Evolutionary conservation across 2,888 invertebrate species (phyloP), one percentile per base, ranked within the genome.

Genomic region (Bombylius major): DNA sequence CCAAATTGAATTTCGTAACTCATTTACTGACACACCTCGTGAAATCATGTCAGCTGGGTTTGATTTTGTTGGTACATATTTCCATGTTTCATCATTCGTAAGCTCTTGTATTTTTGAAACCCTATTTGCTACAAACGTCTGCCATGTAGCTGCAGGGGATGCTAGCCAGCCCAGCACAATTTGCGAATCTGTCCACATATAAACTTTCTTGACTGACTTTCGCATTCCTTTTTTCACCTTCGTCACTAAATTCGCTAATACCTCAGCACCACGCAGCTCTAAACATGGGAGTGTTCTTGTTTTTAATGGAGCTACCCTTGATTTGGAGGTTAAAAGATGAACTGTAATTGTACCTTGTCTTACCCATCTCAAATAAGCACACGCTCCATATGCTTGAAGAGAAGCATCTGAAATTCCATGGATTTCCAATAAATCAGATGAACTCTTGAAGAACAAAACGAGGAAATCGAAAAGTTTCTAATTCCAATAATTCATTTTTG

Each of bases 241-340:
- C 5, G 45, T 39, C 12, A 60, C 11, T 13, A 67, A 57, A 47
- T 60, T 51, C 8, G 65, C 53, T 7, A 65, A 49, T 13, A 67
- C 49, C 4, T 64, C 45, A 5, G 67, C 67, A n/a, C 59, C 65
- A 47, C 64, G 64, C 0, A 69, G 57, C 52, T 69, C 67, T 11
- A 68, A 52, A 12, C 62, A 33, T 11, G 68, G 67, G 14, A 69
- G 49, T 4, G 66, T 58, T 31, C 42, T 49, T 5, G 64, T 51
- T 34, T 54, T 59, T 5, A 55, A 31, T 6, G 59, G 59, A 0
- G 60, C 58, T 13, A 61, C 54, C 32, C 50, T 53, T 2, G 58
- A 56, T 34, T 58, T 60, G 0, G 59, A 52, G 8, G 50, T 33
- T 3, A 60, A 13, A 5, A 59, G 23, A 4, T 14, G 34, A 31